A percentile compares a stretch with the other conserved stretches of the same genome.
Evolutionary conservation across 2,888 invertebrate genomes (phyloP).

Genomic region (Agrotis exclamationis): DNA sequence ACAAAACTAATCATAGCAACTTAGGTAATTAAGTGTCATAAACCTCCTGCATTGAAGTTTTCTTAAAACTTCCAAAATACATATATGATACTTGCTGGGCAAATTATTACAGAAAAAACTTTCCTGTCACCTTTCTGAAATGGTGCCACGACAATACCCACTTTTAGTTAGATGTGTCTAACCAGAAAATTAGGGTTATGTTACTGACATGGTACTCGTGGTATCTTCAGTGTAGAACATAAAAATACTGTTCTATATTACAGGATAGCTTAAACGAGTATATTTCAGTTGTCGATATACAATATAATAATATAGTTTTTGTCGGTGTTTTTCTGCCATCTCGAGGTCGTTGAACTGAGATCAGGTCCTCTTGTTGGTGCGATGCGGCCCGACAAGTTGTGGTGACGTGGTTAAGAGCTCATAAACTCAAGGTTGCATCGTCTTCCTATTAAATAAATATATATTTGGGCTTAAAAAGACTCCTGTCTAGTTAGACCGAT

Average conservation of each 20-base stretch:
- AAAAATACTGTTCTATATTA: not conserved
- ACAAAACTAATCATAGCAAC: too few species aligned
- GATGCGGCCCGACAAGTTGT: slow-evolving; percentile 34
- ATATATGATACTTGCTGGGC: too few species aligned
- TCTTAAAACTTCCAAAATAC: too few species aligned
- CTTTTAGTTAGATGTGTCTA: too few species aligned
- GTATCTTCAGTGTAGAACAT: not conserved
- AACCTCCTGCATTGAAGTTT: too few species aligned
- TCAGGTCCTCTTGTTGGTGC: slow-evolving; percentile 39
- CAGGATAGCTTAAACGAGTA: not conserved
- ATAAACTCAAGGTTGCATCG: slow-evolving; percentile 49
- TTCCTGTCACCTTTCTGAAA: too few species aligned
- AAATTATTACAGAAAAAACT: too few species aligned
- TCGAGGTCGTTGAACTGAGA: slow-evolving; percentile 45
- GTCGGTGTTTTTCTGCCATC: slow-evolving; percentile 20
- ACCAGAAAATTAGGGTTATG: too few species aligned
- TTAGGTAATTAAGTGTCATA: too few species aligned
- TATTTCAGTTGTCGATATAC: slow-evolving; percentile 15
- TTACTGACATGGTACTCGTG: too few species aligned
- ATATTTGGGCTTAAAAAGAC: not conserved
- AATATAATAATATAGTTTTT: slow-evolving; percentile 42
- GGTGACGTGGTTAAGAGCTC: slow-evolving; percentile 48
- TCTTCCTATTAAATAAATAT: slow-evolving; percentile 27
- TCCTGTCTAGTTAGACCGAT: not conserved
- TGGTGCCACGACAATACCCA: too few species aligned